Evolutionary conservation across 2,888 invertebrate species (phyloP), one percentile per base, ranked within the genome.

Genomic region (Drosophila flavopinicola): DNA sequence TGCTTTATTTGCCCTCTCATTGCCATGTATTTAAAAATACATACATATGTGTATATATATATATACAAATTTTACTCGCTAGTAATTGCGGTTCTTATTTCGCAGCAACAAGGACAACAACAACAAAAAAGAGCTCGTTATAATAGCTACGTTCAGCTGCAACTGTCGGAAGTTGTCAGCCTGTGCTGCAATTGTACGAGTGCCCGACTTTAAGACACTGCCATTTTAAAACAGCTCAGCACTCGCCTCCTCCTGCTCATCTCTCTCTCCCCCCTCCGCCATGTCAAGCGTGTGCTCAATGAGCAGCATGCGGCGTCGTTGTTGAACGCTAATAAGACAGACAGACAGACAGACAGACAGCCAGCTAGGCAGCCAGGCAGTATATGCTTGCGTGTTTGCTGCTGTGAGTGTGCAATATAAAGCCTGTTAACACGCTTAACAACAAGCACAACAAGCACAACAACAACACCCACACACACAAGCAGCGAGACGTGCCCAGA

Each of bases 1-100:
- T 65, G 66, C 44, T 66, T 76, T 74, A 66, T 72, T 75, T 79
- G 76, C 71, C 58, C 47, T 48, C 59, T 73, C 56, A 73, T 58
- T 64, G 78, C 49, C 68, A 76, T 54, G 56, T 66, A 68, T 68
- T 24, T 41, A 30, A 64, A 75, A 60, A 66, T 66, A 11, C 29
- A 37, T 63, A 64, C 54, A 60, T 69, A 44, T 59, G 75, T 59
- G 51, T 44, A 35, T 63, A 68, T 65, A 70, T 47, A 53, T 64
- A 70, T 67, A 15, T 41, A 27, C 63, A 71, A 64, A 61, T 78
- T 78, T 73, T 68, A 67, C 69, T 68, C 82, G 64, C 61, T 78
- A 82, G 85, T 88, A 86, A 86, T 88, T 88, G 87, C 75, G 82
- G 78, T 88, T 88, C 86, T 88, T 88, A 88, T 88, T 80, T 84